Conservation (phyloP, 1,140 invertebrate genomes). For the Euwallacea similis region DNA sequence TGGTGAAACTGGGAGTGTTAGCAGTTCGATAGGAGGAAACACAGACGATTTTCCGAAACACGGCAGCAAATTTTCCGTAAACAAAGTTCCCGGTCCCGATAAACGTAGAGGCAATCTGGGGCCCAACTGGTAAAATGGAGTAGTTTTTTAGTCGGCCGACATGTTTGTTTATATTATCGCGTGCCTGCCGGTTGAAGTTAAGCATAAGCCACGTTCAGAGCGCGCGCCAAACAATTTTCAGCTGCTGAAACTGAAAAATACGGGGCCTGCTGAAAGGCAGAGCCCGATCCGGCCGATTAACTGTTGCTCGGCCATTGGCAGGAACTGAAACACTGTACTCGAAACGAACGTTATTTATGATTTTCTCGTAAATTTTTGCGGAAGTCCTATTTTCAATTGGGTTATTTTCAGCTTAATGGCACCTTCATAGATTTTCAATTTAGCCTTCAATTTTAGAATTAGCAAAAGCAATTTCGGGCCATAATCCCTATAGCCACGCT, state of each 20-base stretch:
- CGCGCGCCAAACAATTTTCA: constrained; percentile 38
- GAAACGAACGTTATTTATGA: constrained; percentile 2
- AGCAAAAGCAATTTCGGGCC: no score
- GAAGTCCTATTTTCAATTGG: background rate
- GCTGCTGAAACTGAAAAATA: constrained; percentile 27
- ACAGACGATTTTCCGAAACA: constrained; percentile 8
- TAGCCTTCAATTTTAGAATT: no score
- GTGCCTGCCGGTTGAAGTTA: constrained; percentile 45
- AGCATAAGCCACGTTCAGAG: constrained; percentile 47
- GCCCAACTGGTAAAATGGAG: constrained; percentile 39
- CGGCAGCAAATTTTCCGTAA: constrained; percentile 24
- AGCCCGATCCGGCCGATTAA: constrained; percentile 39
- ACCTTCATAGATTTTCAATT: no score
- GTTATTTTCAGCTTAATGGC: no score
- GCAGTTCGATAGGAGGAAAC: background rate
- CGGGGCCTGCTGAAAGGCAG: constrained; percentile 35
- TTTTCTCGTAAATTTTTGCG: background rate
- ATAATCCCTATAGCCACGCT: no score
- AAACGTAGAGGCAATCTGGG: constrained; percentile 34
- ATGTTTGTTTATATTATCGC: constrained; percentile 53
- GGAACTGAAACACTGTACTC: constrained; percentile 9
- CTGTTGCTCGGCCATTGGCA: constrained; percentile 38
- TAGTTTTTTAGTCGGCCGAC: constrained; percentile 44
- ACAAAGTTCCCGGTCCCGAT: constrained; percentile 19
- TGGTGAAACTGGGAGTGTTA: background rate